Evolutionary conservation across 2,113 vertebrate genomes (phyloP).

Genomic region (Lophura nycthemera): DNA sequence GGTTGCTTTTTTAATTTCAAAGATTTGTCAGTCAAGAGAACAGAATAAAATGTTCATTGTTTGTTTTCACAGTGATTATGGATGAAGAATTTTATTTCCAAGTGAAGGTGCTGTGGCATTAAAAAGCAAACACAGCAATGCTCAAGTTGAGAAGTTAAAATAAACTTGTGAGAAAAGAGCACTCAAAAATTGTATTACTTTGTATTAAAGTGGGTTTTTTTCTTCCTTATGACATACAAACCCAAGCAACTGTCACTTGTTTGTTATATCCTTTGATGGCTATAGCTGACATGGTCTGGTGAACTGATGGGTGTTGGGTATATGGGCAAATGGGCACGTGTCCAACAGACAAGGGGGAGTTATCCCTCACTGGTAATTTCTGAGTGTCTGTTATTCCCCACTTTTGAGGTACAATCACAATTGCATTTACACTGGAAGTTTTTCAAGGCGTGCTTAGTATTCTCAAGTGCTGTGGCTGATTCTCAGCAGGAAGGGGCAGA

Average conservation of each 20-base stretch:
- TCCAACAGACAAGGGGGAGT: neutral
- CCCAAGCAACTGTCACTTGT: neutral
- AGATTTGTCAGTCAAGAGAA: neutral
- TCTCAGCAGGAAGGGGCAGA: neutral
- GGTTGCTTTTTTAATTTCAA: neutral
- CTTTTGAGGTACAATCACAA: rapidly evolving
- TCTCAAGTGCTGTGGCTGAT: neutral
- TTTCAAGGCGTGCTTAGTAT: neutral
- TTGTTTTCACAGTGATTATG: neutral
- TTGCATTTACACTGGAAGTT: neutral
- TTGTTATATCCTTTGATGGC: neutral
- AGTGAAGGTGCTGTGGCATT: neutral
- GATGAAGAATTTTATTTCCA: neutral
- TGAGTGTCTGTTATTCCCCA: neutral
- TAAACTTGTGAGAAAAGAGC: neutral
- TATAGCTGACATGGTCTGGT: neutral
- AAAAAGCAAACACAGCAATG: neutral
- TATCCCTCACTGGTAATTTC: neutral
- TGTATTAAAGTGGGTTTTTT: neutral
- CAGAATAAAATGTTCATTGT: neutral
- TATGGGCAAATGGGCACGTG: rapidly evolving
- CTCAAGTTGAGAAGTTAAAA: neutral
- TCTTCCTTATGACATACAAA: neutral
- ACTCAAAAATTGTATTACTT: neutral
- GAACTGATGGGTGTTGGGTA: neutral